phyloP scores from a whole-genome alignment of 2,113 vertebrate species.

The Deroptyus accipitrinus region DNA sequence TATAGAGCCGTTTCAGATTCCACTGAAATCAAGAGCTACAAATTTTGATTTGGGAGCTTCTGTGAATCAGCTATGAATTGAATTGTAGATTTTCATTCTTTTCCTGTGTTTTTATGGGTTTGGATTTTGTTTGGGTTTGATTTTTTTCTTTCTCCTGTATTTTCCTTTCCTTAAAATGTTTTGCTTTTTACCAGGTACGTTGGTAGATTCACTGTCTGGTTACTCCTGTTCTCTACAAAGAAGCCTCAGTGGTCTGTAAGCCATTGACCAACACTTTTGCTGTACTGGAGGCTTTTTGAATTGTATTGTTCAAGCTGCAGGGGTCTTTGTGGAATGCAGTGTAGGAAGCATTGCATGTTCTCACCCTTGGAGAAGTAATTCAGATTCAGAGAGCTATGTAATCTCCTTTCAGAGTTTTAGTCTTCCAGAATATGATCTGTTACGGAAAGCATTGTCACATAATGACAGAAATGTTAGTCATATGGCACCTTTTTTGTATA shows the following conservation, averaged over 20 bases:
- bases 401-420: background rate
- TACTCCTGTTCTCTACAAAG: background rate
- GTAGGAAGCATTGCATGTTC: background rate
- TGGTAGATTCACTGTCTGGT: background rate
- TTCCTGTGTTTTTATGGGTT: background rate
- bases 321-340: background rate
- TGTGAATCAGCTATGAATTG: background rate
- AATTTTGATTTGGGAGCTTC: background rate
- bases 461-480: background rate
- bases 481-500: background rate
- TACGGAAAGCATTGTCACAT: background rate
- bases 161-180: background rate
- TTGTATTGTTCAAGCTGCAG: background rate
- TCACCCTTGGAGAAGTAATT: background rate
- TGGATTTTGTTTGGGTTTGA: background rate
- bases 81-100: background rate
- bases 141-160: background rate
- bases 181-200: background rate
- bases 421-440: background rate
- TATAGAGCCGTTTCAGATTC: background rate
- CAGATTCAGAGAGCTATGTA: background rate
- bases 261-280: background rate
- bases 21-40: background rate
- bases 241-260: background rate
- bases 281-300: background rate